Conservation (phyloP, 2,797 vertebrate genomes). For the Peromyscus nudipes region DNA sequence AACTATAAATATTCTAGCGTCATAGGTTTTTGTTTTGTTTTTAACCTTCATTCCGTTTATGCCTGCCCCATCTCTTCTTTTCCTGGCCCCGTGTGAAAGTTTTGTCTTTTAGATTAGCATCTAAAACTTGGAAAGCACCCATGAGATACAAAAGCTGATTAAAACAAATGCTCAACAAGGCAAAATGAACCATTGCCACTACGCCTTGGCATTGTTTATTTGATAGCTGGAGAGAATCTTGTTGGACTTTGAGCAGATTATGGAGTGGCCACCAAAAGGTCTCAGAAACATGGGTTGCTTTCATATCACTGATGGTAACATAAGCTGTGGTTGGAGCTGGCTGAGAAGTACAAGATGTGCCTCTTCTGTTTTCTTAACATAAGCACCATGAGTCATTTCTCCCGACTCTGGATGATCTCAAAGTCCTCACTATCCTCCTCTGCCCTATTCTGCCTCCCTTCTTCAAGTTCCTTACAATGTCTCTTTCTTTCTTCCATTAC, state of each 20-base stretch:
- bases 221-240: slow-evolving; percentile 83
- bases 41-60: slow-evolving; percentile 83
- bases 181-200: slow-evolving; percentile 60
- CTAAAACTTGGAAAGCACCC: slow-evolving; percentile 84
- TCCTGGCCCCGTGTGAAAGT: slow-evolving; percentile 84
- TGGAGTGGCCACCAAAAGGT: slow-evolving; percentile 80
- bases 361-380: slow-evolving; percentile 9
- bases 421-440: neutral
- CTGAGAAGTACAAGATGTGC: slow-evolving; percentile 43
- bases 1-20: slow-evolving; percentile 85
- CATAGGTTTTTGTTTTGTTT: slow-evolving; percentile 77
- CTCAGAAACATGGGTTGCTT: slow-evolving; percentile 74
- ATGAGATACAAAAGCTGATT: slow-evolving; percentile 86
- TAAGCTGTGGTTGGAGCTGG: slow-evolving; percentile 69
- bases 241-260: slow-evolving; percentile 85
- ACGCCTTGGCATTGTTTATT: slow-evolving; percentile 87
- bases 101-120: slow-evolving; percentile 80
- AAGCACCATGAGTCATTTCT: slow-evolving; percentile 47
- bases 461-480: neutral
- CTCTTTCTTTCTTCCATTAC: neutral
- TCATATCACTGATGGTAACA: slow-evolving; percentile 84
- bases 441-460: neutral
- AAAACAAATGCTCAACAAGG: slow-evolving; percentile 86
- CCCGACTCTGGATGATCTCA: neutral
- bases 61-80: slow-evolving; percentile 30